Conservation (phyloP, 2,797 vertebrate genomes). For the Brachymystax lenok region DNA sequence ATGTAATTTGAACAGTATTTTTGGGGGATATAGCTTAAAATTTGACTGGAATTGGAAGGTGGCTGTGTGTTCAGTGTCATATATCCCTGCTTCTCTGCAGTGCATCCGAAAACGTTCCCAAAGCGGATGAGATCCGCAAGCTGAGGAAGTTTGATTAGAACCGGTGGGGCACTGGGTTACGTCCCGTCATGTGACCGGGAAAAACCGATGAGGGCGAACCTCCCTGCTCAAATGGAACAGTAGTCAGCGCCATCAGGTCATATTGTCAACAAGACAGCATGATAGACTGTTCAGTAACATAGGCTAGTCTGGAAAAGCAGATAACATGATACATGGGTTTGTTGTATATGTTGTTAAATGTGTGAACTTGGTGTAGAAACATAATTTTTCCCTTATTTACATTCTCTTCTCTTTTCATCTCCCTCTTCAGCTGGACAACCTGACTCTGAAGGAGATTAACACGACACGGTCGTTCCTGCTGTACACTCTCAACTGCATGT, state of each 20-base stretch:
- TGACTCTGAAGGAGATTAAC: constrained; percentile 98
- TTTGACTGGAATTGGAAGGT: neutral
- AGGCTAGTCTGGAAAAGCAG: neutral
- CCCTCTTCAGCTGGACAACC: constrained; percentile 86
- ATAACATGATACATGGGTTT: neutral
- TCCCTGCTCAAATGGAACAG: neutral
- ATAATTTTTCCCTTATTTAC: neutral
- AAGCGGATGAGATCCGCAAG: constrained; percentile 92
- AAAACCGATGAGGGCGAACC: too few relatives aligned
- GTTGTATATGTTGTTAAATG: neutral
- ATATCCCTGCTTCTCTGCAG: constrained; percentile 59
- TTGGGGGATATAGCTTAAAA: neutral
- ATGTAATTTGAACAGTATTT: too few relatives aligned
- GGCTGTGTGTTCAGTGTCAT: neutral
- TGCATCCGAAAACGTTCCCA: constrained; percentile 94
- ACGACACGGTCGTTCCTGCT: constrained; percentile 87
- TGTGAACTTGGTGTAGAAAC: neutral
- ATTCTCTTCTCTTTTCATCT: neutral
- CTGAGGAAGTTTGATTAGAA: constrained; percentile 78
- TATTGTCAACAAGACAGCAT: neutral
- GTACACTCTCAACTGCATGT: constrained; percentile 90
- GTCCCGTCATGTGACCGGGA: too few relatives aligned
- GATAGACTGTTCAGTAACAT: neutral
- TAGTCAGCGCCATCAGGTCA: neutral
- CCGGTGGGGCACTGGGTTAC: neutral